These are phyloP conservation scores for Vultur gryphus DNA, from an alignment of 2,797 vertebrate species.

Conservation along the genomic window DNA sequence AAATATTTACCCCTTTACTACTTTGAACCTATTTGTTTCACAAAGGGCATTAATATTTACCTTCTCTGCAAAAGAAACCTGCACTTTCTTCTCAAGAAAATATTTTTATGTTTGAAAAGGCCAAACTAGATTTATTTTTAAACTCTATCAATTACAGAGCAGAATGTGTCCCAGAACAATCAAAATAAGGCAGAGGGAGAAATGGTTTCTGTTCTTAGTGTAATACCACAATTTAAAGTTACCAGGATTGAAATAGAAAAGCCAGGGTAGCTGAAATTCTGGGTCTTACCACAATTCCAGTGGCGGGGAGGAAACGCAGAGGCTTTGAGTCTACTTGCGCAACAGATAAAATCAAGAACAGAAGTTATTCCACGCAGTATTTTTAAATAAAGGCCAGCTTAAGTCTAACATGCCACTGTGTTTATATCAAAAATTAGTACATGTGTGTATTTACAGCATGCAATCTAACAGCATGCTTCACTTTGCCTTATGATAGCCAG, in stretches of 20 bases:
- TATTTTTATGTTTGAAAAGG: conserved; percentile 13
- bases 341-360: not conserved
- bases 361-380: not conserved
- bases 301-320: not conserved
- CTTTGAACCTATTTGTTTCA: conserved; percentile 27
- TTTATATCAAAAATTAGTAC: not conserved
- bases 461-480: not conserved
- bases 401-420: not conserved
- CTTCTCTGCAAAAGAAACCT: not conserved
- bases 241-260: not conserved
- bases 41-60: not conserved
- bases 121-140: conserved; percentile 26
- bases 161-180: not conserved
- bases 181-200: conserved; percentile 2
- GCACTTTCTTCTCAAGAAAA: conserved; percentile 22
- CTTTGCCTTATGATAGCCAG: not conserved
- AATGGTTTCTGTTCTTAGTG: not conserved
- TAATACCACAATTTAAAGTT: not conserved
- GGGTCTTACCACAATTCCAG: not conserved
- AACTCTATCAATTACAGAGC: not conserved
- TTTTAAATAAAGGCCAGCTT: not conserved
- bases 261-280: not conserved
- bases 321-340: not conserved
- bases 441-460: not conserved
- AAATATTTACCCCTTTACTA: conserved; percentile 27